Evolutionary conservation across 2,888 invertebrate species (phyloP).

Genomic region (Rotaria magnacalcarata): DNA sequence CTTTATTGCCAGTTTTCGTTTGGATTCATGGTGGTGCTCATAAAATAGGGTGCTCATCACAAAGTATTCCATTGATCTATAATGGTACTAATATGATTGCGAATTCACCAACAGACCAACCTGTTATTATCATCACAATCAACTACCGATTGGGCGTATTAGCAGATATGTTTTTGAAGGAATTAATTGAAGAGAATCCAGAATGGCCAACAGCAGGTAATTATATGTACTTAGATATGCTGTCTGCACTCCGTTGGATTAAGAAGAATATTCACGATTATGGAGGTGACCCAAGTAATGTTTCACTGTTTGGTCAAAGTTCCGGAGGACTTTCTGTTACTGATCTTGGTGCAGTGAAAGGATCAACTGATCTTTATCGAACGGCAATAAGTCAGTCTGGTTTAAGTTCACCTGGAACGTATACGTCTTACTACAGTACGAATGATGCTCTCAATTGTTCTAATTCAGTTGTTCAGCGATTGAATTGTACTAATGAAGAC

Average conservation of each 20-base stretch:
- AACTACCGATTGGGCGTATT: neutral
- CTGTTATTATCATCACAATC: neutral
- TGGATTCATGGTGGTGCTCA: conserved; percentile 8
- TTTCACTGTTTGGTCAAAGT: neutral
- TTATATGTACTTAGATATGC: neutral
- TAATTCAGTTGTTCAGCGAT: neutral
- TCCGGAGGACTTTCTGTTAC: neutral
- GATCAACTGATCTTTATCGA: neutral
- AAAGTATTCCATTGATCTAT: neutral
- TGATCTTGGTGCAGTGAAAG: neutral
- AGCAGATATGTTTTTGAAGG: neutral
- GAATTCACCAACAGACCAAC: neutral
- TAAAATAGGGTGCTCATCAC: neutral
- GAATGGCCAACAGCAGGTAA: neutral
- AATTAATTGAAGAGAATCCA: neutral
- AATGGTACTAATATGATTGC: neutral
- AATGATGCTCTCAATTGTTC: neutral
- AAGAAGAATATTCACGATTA: neutral
- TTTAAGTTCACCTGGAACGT: neutral
- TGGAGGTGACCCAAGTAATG: neutral
- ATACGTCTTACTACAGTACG: neutral
- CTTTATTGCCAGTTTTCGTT: neutral
- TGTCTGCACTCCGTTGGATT: neutral
- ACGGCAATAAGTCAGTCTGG: neutral
- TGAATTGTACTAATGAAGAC: neutral